phyloP scores from a whole-genome alignment of 2,888 invertebrate species.

The Drosophila aldrichi region DNA sequence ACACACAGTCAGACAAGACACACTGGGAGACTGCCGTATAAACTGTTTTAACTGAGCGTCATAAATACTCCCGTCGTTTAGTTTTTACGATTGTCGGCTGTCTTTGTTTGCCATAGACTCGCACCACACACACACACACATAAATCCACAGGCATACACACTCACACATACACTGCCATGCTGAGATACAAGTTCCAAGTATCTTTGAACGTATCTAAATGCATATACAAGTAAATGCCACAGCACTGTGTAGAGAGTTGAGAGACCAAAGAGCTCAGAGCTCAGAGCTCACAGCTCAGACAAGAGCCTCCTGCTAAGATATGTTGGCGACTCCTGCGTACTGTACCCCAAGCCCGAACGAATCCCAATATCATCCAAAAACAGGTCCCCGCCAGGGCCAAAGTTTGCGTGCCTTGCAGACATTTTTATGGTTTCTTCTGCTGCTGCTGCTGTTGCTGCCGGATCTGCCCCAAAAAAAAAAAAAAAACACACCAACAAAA shows the following conservation, averaged over 20 bases:
- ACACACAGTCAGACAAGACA: too few species aligned
- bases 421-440: conserved; percentile 56
- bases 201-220: conserved; percentile 78
- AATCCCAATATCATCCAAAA: conserved; percentile 48
- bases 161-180: conserved; percentile 26
- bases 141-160: conserved; percentile 10
- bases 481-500: conserved; percentile 1
- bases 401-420: conserved; percentile 77
- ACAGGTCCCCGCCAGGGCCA: conserved; percentile 72
- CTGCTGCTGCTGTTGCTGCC: conserved; percentile 19
- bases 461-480: conserved; percentile 32
- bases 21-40: conserved; percentile 57
- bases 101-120: conserved; percentile 71
- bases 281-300: conserved; percentile 41
- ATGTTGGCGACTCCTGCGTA: conserved; percentile 62
- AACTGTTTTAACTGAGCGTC: conserved; percentile 55
- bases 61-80: conserved; percentile 79
- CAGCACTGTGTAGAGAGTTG: conserved; percentile 27
- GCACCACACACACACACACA: conserved; percentile 17
- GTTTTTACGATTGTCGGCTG: conserved; percentile 80
- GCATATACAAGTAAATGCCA: conserved; percentile 60
- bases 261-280: conserved; percentile 42
- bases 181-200: conserved; percentile 64
- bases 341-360: conserved; percentile 57
- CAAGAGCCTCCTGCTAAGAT: conserved; percentile 73